phyloP scores from a whole-genome alignment of 2,888 invertebrate genomes.

The Agelastica alni region DNA sequence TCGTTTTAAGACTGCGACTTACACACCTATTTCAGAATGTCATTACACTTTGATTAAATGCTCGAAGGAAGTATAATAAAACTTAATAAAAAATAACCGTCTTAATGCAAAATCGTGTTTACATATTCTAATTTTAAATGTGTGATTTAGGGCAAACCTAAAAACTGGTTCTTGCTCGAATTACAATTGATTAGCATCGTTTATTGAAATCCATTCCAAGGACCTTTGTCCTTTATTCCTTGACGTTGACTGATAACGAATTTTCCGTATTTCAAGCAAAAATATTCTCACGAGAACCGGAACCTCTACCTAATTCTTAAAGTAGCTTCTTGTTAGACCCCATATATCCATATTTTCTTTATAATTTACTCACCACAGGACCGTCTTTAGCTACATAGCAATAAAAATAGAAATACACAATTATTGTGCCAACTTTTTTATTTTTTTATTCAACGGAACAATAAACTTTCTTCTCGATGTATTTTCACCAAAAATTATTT shows the following conservation, averaged over 20 bases:
- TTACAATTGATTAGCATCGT: too few relatives aligned
- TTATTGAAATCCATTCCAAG: too few relatives aligned
- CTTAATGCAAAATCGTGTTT: too few relatives aligned
- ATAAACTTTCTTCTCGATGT: too few relatives aligned
- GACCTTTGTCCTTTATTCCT: too few relatives aligned
- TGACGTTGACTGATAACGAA: slow-evolving; percentile 3
- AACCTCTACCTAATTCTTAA: slow-evolving; percentile 1
- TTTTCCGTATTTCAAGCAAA: slow-evolving; percentile 6
- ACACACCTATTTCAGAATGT: slow-evolving; percentile 40
- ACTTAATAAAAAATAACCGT: background rate
- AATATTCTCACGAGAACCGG: slow-evolving; percentile 19
- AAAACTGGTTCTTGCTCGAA: too few relatives aligned
- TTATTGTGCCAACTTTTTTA: too few relatives aligned
- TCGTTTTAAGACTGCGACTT: slow-evolving; percentile 42
- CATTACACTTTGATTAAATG: slow-evolving; percentile 43
- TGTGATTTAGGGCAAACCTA: too few relatives aligned
- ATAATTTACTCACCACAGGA: background rate
- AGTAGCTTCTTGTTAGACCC: slow-evolving; percentile 11
- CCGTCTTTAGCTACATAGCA: slow-evolving; percentile 1
- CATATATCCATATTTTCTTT: slow-evolving; percentile 4
- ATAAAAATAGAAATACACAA: too few relatives aligned
- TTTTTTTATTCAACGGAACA: too few relatives aligned
- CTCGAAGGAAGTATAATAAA: background rate
- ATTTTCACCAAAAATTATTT: too few relatives aligned
- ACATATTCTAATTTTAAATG: too few relatives aligned